phyloP scores from a whole-genome alignment of 2,888 invertebrate species.

The Scaptomyza tumidula region DNA sequence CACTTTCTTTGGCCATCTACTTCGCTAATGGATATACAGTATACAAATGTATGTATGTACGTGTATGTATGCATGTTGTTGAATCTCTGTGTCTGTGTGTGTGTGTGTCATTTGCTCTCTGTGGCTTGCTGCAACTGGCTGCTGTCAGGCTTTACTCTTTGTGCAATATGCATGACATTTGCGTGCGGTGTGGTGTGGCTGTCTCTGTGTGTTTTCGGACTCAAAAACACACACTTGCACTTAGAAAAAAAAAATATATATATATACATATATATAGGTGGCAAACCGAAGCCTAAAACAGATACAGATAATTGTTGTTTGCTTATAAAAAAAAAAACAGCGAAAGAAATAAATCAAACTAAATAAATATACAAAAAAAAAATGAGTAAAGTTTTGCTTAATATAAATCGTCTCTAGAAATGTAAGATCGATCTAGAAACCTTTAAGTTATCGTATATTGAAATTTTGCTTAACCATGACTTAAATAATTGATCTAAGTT shows the following conservation, averaged over 20 bases:
- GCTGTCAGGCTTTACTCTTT: constrained; percentile 42
- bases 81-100: background rate
- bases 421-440: no score
- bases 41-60: background rate
- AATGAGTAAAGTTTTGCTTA: no score
- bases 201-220: background rate
- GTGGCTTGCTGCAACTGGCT: constrained; percentile 51
- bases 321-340: background rate
- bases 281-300: no score
- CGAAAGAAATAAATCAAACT: background rate
- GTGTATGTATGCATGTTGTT: background rate
- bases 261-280: background rate
- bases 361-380: background rate
- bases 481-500: no score
- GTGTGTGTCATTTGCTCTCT: constrained; percentile 2
- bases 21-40: constrained; percentile 8
- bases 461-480: no score
- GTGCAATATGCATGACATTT: constrained; percentile 57
- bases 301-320: background rate
- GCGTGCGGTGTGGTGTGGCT: constrained; percentile 8
- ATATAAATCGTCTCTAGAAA: no score
- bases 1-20: constrained; percentile 19
- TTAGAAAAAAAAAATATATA: background rate
- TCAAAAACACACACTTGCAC: background rate
- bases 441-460: no score